Base-by-base conservation (phyloP, 2,888 invertebrate genomes). In the Sphaerophoria rueppellii region DNA sequence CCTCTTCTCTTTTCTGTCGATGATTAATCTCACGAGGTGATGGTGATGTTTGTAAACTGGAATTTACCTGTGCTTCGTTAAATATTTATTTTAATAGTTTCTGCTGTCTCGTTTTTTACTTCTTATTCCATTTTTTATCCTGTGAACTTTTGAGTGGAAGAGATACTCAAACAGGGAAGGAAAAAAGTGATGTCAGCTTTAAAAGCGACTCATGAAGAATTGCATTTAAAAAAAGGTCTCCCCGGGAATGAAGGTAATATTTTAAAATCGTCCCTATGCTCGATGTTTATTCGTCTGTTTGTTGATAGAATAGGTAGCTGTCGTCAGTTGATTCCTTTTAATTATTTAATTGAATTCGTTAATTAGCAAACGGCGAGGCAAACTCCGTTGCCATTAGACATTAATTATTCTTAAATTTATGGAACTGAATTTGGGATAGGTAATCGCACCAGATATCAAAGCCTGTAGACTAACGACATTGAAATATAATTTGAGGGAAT, bases 11-110 rank as follows among this genome's bases (percentile, higher is more conserved):
- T 55, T 50, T 43, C 35, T 35, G 63, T 2, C 69, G 82, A 78
- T 82, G 82, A 82, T 82, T 82, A 82, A 82, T 82, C 78, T 70
- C 52, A 57, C 63, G 73, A 57, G 61, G 74, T 78, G 24, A 24
- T 24, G 24, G 24, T 24, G 82, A 82, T 82, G 82, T 82, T 52
- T 52, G 50, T 71, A 14, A 78, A 74, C 70, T 74, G 82, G 78
- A 78, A 82, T 80, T 67, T 78, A 78, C 63, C 74, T 78, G 69
- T 70, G 61, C 34, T 73, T 67, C 5, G 35, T 65, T 11, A 35
- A 37, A 34, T 50, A 55, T 16, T 40, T 80, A 63, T 34, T 32
- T 61, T 4, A 7, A 34, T 11, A 61, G 46, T 37, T 16, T 48
- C 12, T 35, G 11, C 35, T 6, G n/a, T 24, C 24, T 24, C 24